Evolutionary conservation across 2,113 vertebrate species (phyloP).

Genomic region (Anhinga anhinga): DNA sequence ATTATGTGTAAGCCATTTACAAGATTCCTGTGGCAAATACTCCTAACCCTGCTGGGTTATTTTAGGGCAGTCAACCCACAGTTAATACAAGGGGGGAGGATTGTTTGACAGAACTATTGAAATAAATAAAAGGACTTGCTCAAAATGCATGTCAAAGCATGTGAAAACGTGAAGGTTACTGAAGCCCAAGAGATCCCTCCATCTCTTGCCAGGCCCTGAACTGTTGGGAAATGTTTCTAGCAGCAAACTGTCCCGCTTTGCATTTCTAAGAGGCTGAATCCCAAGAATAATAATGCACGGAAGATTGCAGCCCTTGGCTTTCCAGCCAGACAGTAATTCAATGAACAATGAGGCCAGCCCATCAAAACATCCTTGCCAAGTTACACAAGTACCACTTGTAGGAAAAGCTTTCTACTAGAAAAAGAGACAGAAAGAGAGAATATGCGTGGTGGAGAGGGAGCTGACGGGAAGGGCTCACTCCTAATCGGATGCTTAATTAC

Average conservation of each 20-base stretch:
- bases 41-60: constrained; percentile 47
- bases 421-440: constrained; percentile 38
- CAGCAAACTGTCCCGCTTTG: constrained; percentile 50
- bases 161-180: constrained; percentile 43
- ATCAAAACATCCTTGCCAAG: constrained; percentile 27
- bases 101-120: neutral
- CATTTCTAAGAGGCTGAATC: constrained; percentile 65
- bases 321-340: constrained; percentile 42
- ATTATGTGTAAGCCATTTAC: constrained; percentile 60
- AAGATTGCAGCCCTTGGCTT: constrained; percentile 61
- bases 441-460: neutral
- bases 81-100: constrained; percentile 10
- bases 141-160: constrained; percentile 45
- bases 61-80: constrained; percentile 34
- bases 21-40: constrained; percentile 61
- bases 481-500: neutral
- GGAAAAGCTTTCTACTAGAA: constrained; percentile 43
- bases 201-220: constrained; percentile 16
- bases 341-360: constrained; percentile 13
- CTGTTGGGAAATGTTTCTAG: constrained; percentile 49
- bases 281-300: constrained; percentile 61
- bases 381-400: constrained; percentile 43
- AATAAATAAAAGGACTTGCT: constrained; percentile 53
- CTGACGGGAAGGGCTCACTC: neutral
- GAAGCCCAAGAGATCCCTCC: constrained; percentile 49